These are phyloP conservation scores for Danio choprae DNA, from an alignment of 2,797 vertebrate species.

Conservation along the genomic window DNA sequence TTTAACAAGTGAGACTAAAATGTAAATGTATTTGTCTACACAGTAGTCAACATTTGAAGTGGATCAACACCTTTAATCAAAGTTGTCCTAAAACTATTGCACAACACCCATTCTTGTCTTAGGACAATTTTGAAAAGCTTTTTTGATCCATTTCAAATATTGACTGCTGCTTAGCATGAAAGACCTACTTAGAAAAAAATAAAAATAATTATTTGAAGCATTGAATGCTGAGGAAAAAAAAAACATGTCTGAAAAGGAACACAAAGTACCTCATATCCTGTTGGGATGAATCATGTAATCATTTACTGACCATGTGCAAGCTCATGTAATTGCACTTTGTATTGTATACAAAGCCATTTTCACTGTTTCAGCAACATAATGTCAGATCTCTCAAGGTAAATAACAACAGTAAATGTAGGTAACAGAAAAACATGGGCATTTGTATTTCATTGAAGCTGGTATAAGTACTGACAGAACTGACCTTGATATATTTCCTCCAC, in stretches of 20 bases:
- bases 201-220: too few species aligned
- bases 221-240: background rate
- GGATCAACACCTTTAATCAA: too few species aligned
- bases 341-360: slow-evolving; percentile 7
- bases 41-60: too few species aligned
- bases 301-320: background rate
- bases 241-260: background rate
- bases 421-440: background rate
- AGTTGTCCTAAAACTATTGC: too few species aligned
- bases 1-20: too few species aligned
- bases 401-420: slow-evolving; percentile 1
- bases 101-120: too few species aligned
- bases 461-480: background rate
- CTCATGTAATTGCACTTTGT: background rate
- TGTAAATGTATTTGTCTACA: too few species aligned
- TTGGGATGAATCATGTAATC: background rate
- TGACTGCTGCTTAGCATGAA: too few species aligned
- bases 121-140: too few species aligned
- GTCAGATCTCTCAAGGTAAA: background rate
- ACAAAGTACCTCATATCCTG: background rate
- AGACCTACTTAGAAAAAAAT: too few species aligned
- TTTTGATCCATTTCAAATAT: too few species aligned
- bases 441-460: background rate
- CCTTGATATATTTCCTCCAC: background rate
- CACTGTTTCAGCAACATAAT: slow-evolving; percentile 2